These are phyloP conservation scores for Psephotus haematonotus DNA, from an alignment of 2,113 vertebrate genomes.

Conservation along the genomic window DNA sequence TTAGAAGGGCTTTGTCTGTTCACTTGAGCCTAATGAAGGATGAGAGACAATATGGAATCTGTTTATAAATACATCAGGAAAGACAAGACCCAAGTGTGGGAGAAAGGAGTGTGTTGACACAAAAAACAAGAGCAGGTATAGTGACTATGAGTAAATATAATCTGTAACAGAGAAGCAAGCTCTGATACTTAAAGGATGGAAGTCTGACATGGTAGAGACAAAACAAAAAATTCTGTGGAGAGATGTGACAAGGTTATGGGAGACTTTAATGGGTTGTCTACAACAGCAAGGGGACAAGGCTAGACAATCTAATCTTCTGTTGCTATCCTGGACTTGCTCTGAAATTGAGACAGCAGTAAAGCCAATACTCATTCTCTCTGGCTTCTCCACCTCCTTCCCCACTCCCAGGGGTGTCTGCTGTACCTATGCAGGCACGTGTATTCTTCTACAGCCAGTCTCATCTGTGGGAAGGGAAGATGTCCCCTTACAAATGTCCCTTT, in stretches of 20 bases:
- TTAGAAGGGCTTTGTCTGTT: not conserved
- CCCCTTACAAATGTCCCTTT: not conserved
- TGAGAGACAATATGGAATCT: not conserved
- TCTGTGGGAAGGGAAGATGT: not conserved
- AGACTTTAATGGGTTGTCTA: not conserved
- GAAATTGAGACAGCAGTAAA: not conserved
- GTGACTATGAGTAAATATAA: not conserved
- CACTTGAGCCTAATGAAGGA: not conserved
- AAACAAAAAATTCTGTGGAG: not conserved
- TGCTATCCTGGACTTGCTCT: not conserved
- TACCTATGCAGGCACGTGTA: rapidly evolving
- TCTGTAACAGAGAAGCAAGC: not conserved
- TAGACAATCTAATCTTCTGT: not conserved
- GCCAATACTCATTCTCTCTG: not conserved
- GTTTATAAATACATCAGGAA: not conserved
- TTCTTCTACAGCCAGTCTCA: not conserved
- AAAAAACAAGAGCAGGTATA: not conserved
- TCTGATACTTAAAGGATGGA: not conserved
- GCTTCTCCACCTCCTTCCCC: not conserved
- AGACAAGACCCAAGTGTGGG: not conserved
- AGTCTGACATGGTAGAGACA: not conserved
- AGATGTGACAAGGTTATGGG: not conserved
- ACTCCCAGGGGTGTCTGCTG: not conserved
- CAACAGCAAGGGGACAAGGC: not conserved
- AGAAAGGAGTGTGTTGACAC: not conserved